A percentile compares a stretch with the other conserved stretches of the same genome.
Evolutionary conservation across 1,140 invertebrate genomes (phyloP).

Genomic region (Drosophila arizonae): DNA sequence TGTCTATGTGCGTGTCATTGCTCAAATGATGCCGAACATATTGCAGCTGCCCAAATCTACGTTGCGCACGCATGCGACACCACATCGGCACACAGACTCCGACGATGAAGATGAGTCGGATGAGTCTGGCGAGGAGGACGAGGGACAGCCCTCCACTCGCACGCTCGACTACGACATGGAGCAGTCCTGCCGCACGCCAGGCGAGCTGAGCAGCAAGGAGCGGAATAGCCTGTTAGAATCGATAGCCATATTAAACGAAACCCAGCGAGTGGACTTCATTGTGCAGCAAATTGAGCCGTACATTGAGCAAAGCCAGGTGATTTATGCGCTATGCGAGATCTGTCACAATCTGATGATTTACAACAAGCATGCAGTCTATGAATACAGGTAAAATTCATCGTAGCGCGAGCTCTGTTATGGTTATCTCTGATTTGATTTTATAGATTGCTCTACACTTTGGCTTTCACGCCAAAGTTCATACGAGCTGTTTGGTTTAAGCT

Average conservation of each 20-base stretch:
- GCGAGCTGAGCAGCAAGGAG: constrained; percentile 82
- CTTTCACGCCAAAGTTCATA: constrained; percentile 93
- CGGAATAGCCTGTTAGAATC: constrained; percentile 84
- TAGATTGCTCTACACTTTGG: constrained; percentile 92
- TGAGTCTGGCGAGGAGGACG: constrained; percentile 82
- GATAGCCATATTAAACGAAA: constrained; percentile 87
- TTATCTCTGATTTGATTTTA: constrained; percentile 47
- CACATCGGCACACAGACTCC: constrained; percentile 83
- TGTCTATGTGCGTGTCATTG: constrained; percentile 73
- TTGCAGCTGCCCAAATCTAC: constrained; percentile 73
- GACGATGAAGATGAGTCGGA: constrained; percentile 83
- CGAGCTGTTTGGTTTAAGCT: constrained; percentile 89
- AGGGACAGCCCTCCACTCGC: constrained; percentile 73
- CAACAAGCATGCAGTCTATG: constrained; percentile 89
- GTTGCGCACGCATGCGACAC: constrained; percentile 54
- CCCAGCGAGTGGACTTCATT: constrained; percentile 86
- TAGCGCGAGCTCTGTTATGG: background rate
- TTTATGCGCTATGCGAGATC: constrained; percentile 88
- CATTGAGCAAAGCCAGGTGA: constrained; percentile 84
- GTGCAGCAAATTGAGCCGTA: constrained; percentile 85
- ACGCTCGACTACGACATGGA: constrained; percentile 62
- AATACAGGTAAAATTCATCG: constrained; percentile 84
- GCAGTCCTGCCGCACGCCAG: constrained; percentile 51
- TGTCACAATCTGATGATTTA: constrained; percentile 91
- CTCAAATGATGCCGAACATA: constrained; percentile 83